Evolutionary conservation across 2,888 invertebrate species (phyloP), one percentile per base, ranked within the genome.

Genomic region (Cryptocephalus moraei): DNA sequence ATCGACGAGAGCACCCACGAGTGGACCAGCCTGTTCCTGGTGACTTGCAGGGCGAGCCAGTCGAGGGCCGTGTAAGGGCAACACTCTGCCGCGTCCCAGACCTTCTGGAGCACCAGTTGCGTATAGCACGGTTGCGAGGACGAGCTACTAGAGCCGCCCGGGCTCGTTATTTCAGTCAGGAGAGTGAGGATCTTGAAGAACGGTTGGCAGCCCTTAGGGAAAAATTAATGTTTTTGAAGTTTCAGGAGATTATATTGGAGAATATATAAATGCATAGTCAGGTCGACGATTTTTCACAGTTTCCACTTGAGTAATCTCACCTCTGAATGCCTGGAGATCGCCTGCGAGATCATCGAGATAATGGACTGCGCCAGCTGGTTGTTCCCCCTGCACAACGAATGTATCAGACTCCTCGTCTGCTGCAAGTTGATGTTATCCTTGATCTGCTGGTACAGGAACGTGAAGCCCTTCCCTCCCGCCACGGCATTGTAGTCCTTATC

Each of bases 381-480:
- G 70, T 93, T 92, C 80, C 91, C 92, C 39, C 91, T 82, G 62
- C 91, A 91, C 38, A 95, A 75, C 11, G 91, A 91, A 72, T 91
- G 91, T 57, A 94, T 89, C 48, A 95, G 76, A 69, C 92, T 89
- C 54, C 91, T 81, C 4, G 93, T 93, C 72, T 93, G 92, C 64
- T 90, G 85, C 39, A 92, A 75, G 73, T 94, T 94, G 52, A 94
- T 86, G 61, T 87, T 87, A 71, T 95, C 95, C 56, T 91, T 85
- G 44, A 93, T 92, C 75, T 94, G 94, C 72, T 93, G 93, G 70
- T 91, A 91, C 52, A 95, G 73, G 72, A 95, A 95, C 32, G 92
- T 90, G 69, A 92, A 93, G 10, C 90, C 90, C 84, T 92, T 93
- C 52, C 91, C 89, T 47, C 90, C 89, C 14, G 91, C 81, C 31